Base-by-base conservation (phyloP, 2,113 vertebrate species). In the Pseudorhombus dupliciocellatus region DNA sequence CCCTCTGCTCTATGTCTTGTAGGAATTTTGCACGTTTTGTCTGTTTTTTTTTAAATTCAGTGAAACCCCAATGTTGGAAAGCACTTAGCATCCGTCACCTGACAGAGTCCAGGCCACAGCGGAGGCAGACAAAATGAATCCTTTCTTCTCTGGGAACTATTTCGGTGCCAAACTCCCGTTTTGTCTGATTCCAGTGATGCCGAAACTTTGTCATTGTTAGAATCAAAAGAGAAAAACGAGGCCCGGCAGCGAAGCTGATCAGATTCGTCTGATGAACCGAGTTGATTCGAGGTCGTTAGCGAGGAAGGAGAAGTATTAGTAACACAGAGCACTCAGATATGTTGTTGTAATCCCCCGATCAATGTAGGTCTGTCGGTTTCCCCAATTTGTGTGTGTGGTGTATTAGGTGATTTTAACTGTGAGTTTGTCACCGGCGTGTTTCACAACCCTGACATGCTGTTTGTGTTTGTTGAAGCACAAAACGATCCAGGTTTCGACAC, bases 111-210 rank as follows among this genome's bases (percentile, higher is more conserved):
- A 2, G 46, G 22, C 58, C 51, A 1, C 52, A 60, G 66, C 77
- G 46, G 37, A 59, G 75, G 67, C 52, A 42, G 73, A 66, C 59
- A 64, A 70, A 80, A 62, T 81, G 60, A 72, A 79, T 66, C 76
- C 76, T 85, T 68, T 73, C 69, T 80, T 85, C 89, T 93, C 88
- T 81, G 88, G 91, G 90, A 92, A 90, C 84, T 77, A 53, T 89
- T 89, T 89, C 76, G 78, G 93, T 94, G 92, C 92, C 93, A 93
- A 93, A 92, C 84, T 84, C 79, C 77, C 73, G 69, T 85, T 89
- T 83, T 84, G 58, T 81, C 75, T 87, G 73, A 87, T 84, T 89
- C 89, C 83, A 73, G 81, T 86, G 69, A 79, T 81, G 84, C 86
- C 89, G 78, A 85, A 85, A 79, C 64, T 69, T 46, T 67, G 75